Conservation (phyloP, 2,113 vertebrate species). For the Barbus barbus region DNA sequence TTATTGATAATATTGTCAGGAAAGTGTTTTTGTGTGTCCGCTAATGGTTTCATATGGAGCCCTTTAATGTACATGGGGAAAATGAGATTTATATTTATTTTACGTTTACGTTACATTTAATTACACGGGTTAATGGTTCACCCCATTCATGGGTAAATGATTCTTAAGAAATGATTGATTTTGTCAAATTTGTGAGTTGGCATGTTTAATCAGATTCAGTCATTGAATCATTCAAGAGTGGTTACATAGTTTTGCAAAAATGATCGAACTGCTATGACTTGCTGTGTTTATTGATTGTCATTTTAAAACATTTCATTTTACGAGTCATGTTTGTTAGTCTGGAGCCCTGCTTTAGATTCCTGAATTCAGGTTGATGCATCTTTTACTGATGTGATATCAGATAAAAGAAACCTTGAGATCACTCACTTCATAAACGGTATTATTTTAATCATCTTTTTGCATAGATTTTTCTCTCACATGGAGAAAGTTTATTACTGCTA, state of each 20-base stretch:
- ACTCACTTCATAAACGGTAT: neutral
- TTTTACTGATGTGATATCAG: neutral
- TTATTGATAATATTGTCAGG: neutral
- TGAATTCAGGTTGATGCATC: neutral
- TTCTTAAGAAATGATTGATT: too few relatives aligned
- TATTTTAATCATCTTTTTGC: neutral
- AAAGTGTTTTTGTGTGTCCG: neutral
- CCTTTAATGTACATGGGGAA: neutral
- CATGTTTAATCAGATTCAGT: neutral
- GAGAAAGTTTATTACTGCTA: neutral
- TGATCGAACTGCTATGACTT: neutral
- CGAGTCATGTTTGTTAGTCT: neutral
- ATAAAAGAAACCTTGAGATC: neutral
- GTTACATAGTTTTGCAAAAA: neutral
- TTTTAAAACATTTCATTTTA: neutral
- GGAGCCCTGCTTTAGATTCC: conserved; percentile 1
- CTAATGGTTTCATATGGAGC: neutral
- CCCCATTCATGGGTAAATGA: too few relatives aligned
- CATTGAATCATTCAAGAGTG: neutral
- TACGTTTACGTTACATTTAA: too few relatives aligned
- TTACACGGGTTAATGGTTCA: too few relatives aligned
- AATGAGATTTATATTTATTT: too few relatives aligned
- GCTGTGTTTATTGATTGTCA: neutral
- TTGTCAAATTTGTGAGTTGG: neutral
- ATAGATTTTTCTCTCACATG: neutral